These are phyloP conservation scores for Calephelis virginiensis DNA, from an alignment of 1,140 invertebrate species.

Conservation along the genomic window DNA sequence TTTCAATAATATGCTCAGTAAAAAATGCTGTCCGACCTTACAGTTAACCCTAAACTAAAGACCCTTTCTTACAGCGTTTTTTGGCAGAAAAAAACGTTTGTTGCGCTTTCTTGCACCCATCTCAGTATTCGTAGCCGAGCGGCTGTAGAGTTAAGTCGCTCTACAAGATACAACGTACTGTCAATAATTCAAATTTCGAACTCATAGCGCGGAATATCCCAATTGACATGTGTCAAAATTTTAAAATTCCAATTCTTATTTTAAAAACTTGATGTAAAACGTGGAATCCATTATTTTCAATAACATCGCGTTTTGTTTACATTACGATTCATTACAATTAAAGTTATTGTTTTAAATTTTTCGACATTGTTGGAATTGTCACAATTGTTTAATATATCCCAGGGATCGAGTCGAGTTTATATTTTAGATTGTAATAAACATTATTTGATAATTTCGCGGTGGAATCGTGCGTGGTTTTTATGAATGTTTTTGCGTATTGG, in stretches of 20 bases:
- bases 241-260: constrained; percentile 11
- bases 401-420: constrained; percentile 45
- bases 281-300: constrained; percentile 31
- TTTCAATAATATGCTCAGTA: constrained; percentile 35
- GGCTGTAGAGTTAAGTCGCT: constrained; percentile 63
- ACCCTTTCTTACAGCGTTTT: constrained; percentile 64
- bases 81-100: constrained; percentile 63
- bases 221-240: constrained; percentile 40
- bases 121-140: constrained; percentile 60
- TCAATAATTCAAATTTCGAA: constrained; percentile 38
- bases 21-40: constrained; percentile 59
- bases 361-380: constrained; percentile 59
- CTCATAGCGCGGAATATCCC: constrained; percentile 63
- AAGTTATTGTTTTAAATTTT: constrained; percentile 68
- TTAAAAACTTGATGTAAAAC: constrained; percentile 26
- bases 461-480: constrained; percentile 69
- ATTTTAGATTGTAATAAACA: constrained; percentile 67
- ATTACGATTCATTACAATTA: constrained; percentile 61
- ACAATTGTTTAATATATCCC: constrained; percentile 56
- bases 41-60: constrained; percentile 65
- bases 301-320: constrained; percentile 55
- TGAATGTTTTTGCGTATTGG: constrained; percentile 73
- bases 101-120: constrained; percentile 40
- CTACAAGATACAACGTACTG: constrained; percentile 29
- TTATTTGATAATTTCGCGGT: constrained; percentile 69